Percentiles rank a stretch among this genome's conserved stretches.
These are phyloP conservation scores for Pteronura brasiliensis DNA, from an alignment of 2,113 vertebrate species.

Conservation along the genomic window DNA sequence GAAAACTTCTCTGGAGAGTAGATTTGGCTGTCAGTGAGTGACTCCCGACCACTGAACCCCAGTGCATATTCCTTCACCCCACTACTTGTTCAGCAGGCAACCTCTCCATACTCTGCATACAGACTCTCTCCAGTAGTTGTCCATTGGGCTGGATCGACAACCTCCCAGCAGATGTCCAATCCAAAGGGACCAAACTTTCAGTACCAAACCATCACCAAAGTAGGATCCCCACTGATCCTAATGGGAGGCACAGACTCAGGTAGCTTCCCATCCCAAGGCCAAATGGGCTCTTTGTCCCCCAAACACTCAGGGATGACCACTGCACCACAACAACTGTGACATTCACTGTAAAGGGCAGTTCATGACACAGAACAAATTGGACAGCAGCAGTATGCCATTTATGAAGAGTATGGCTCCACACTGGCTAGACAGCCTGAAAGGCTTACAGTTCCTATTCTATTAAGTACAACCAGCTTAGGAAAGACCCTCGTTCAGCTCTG, in stretches of 20 bases:
- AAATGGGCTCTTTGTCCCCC: constrained; percentile 90
- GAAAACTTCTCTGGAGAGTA: constrained; percentile 88
- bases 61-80: constrained; percentile 90
- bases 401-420: constrained; percentile 94
- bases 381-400: constrained; percentile 91
- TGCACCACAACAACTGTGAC: constrained; percentile 92
- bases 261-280: constrained; percentile 84
- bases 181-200: constrained; percentile 83
- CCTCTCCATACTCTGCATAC: constrained; percentile 87
- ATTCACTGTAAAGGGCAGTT: constrained; percentile 88
- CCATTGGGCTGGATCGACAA: constrained; percentile 87
- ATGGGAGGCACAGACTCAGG: constrained; percentile 80
- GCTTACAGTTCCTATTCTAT: constrained; percentile 94
- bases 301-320: constrained; percentile 92
- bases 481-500: constrained; percentile 89
- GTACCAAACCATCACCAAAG: constrained; percentile 83
- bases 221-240: constrained; percentile 91
- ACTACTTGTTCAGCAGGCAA: constrained; percentile 87
- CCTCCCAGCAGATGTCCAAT: constrained; percentile 82
- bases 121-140: constrained; percentile 85
- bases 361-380: constrained; percentile 88
- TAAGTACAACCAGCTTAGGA: constrained; percentile 94
- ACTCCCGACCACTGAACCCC: constrained; percentile 87
- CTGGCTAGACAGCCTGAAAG: constrained; percentile 92
- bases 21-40: constrained; percentile 88